phyloP scores from a whole-genome alignment of 2,797 vertebrate genomes.

The Parauchenoglanis ngamensis region DNA sequence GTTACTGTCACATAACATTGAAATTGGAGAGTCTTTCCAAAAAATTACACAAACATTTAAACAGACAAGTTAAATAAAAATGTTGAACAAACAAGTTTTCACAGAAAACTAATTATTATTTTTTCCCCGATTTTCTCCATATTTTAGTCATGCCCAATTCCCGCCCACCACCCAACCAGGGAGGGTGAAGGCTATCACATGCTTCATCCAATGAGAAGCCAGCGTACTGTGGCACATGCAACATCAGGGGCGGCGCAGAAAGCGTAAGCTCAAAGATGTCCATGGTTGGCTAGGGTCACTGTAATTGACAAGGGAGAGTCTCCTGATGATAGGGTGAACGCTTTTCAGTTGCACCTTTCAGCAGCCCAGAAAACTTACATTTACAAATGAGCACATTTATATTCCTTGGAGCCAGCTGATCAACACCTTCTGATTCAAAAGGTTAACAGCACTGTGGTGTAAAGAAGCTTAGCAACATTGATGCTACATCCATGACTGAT shows the following conservation, averaged over 20 bases:
- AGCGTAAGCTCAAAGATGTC: too few species aligned
- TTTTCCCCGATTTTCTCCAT: too few species aligned
- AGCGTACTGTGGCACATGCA: too few species aligned
- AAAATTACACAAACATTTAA: not conserved
- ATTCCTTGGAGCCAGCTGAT: not conserved
- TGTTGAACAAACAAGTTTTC: not conserved
- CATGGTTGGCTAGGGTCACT: too few species aligned
- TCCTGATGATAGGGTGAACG: too few species aligned
- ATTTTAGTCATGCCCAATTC: too few species aligned
- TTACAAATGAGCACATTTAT: not conserved
- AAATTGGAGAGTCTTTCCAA: not conserved
- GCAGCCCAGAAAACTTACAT: not conserved
- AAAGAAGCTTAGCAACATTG: not conserved
- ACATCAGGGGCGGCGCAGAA: too few species aligned
- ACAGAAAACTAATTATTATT: not conserved
- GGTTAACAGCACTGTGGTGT: not conserved
- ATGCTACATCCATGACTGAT: constrained; percentile 6
- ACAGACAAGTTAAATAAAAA: not conserved
- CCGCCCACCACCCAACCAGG: too few species aligned
- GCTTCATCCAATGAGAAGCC: too few species aligned
- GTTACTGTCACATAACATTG: not conserved
- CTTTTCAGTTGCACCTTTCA: too few species aligned
- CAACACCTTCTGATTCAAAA: not conserved
- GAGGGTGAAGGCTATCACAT: too few species aligned
- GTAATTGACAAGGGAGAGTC: too few species aligned